A percentile compares a stretch with the other conserved stretches of the same genome.
Conservation (phyloP, 2,797 vertebrate genomes). For the Micromesistius poutassou region DNA sequence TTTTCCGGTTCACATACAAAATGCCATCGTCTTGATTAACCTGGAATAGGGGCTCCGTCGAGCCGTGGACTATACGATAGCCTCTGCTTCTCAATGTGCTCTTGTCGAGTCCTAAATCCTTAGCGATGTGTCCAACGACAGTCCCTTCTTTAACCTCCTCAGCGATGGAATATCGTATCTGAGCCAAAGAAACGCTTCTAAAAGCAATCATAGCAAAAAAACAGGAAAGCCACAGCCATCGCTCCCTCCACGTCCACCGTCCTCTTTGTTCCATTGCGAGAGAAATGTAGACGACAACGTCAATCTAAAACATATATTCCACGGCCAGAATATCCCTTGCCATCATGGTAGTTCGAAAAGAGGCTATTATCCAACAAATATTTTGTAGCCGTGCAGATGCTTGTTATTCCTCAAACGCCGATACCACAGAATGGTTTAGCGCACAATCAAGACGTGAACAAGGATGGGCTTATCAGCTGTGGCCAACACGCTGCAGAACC, state of each 20-base stretch:
- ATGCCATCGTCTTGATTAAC: constrained; percentile 47
- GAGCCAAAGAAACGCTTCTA: constrained; percentile 33
- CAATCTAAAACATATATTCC: background rate
- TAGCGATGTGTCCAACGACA: constrained; percentile 59
- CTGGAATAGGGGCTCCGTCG: constrained; percentile 41
- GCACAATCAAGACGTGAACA: background rate
- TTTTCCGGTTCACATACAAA: constrained; percentile 48
- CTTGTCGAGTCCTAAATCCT: constrained; percentile 47
- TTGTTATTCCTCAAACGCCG: background rate
- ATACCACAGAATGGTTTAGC: background rate
- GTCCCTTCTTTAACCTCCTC: constrained; percentile 59
- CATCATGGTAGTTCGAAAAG: background rate
- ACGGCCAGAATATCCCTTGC: fast-evolving
- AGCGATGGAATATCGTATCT: constrained; percentile 47
- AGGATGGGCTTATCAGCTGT: background rate
- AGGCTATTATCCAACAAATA: background rate
- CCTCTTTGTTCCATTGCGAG: constrained; percentile 42
- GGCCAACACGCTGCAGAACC: background rate
- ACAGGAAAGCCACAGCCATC: constrained; percentile 8
- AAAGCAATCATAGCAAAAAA: constrained; percentile 20
- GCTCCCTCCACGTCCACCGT: constrained; percentile 16
- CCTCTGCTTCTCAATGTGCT: constrained; percentile 36
- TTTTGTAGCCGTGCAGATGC: no score
- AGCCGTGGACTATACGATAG: constrained; percentile 43
- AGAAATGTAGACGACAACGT: background rate